Percentiles rank a stretch among this genome's conserved stretches.
These are phyloP conservation scores for Oreotragus oreotragus DNA, from an alignment of 2,113 vertebrate species.

Conservation along the genomic window DNA sequence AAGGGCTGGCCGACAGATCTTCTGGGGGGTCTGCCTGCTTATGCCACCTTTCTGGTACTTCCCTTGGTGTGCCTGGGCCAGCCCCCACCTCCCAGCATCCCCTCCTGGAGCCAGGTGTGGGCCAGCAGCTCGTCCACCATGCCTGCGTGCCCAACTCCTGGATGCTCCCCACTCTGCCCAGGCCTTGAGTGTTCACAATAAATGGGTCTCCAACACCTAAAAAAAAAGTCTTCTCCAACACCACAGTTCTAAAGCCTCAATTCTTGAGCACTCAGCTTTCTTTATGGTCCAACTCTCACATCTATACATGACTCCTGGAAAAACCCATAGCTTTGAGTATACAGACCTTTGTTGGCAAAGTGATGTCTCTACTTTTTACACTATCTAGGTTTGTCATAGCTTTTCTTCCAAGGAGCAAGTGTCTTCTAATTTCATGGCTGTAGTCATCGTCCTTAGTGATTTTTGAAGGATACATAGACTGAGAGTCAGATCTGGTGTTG, in stretches of 20 bases:
- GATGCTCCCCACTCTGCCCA: rapidly evolving
- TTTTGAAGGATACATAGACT: neutral
- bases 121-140: rapidly evolving
- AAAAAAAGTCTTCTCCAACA: neutral
- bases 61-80: neutral
- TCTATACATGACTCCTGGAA: neutral
- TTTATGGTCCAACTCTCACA: neutral
- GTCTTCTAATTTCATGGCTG: neutral
- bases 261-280: neutral
- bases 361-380: neutral
- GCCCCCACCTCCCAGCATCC: neutral
- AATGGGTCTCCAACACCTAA: neutral
- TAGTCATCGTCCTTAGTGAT: neutral
- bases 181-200: neutral
- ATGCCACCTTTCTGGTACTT: neutral
- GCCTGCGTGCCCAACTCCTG: neutral
- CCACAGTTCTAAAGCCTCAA: neutral
- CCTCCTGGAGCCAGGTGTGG: neutral
- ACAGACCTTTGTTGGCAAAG: neutral
- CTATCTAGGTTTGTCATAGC: neutral
- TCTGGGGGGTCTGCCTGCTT: neutral
- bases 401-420: neutral
- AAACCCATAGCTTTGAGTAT: neutral
- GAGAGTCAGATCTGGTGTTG: neutral
- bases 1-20: neutral